Evolutionary conservation across 1,140 invertebrate species (phyloP).

Genomic region (Eufriesea mexicana): DNA sequence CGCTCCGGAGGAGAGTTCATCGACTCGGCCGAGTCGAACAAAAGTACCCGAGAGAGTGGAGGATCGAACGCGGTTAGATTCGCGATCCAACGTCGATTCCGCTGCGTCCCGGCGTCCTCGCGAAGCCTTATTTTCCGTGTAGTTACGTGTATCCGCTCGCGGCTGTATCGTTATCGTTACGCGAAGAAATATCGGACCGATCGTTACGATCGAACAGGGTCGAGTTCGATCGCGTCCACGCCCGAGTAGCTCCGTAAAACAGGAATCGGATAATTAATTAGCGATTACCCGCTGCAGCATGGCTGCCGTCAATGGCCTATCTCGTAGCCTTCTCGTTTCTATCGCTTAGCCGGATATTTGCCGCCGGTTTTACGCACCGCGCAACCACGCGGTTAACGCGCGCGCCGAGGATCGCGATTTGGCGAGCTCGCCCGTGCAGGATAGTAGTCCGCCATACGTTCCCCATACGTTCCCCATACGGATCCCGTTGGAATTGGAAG

Average conservation of each 20-base stretch:
- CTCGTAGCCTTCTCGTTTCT: not conserved
- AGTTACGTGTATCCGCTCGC: no score
- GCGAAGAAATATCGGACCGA: no score
- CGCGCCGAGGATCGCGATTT: constrained; percentile 27
- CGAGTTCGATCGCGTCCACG: not conserved
- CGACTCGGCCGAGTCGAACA: no score
- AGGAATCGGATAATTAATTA: constrained; percentile 57
- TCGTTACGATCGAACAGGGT: not conserved
- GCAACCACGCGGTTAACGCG: constrained; percentile 10
- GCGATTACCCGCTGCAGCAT: no score
- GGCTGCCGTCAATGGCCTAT: not conserved
- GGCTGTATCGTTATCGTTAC: no score
- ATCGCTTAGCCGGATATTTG: constrained; percentile 13
- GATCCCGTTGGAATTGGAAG: constrained; percentile 58
- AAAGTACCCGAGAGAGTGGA: no score
- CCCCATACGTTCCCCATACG: no score
- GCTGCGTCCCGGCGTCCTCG: no score
- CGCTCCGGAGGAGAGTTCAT: no score
- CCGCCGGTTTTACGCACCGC: constrained; percentile 42
- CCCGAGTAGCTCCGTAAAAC: not conserved
- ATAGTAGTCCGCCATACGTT: constrained; percentile 28
- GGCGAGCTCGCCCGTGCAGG: constrained; percentile 11
- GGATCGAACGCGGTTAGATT: no score
- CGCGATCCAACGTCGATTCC: no score
- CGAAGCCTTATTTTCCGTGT: no score